These are phyloP conservation scores for Cyrtorhinus lividipennis DNA, from an alignment of 1,140 invertebrate genomes.

Conservation along the genomic window DNA sequence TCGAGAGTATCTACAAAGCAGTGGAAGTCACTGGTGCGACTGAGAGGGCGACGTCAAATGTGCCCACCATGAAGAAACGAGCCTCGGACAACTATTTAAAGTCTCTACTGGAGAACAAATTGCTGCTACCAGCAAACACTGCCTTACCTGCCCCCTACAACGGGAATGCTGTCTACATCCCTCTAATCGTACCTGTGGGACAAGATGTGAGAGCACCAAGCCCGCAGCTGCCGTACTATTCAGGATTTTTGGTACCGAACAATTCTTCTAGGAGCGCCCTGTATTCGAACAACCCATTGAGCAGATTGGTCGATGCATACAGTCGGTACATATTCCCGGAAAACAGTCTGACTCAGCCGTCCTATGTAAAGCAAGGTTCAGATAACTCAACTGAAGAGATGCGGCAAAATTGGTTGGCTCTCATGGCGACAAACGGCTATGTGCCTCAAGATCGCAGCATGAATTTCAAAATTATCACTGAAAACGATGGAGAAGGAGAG, in stretches of 20 bases:
- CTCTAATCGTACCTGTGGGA: background rate
- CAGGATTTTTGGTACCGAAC: background rate
- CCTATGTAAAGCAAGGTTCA: background rate
- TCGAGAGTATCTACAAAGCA: background rate
- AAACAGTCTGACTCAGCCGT: background rate
- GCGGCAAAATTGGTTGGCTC: background rate
- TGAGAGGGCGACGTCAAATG: background rate
- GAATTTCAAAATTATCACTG: too few species aligned
- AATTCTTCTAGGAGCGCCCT: background rate
- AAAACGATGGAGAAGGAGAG: too few species aligned
- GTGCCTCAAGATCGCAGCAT: too few species aligned
- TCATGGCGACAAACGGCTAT: background rate
- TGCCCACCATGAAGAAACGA: background rate
- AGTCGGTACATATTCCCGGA: background rate
- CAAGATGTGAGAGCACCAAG: background rate
- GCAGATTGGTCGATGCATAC: background rate
- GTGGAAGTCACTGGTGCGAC: background rate
- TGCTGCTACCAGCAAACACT: background rate
- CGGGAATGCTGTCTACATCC: background rate
- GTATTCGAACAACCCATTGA: background rate
- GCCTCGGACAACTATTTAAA: background rate
- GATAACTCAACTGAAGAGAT: background rate
- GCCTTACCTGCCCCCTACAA: background rate
- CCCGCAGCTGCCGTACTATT: background rate
- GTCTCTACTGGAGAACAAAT: background rate